Percentiles rank a stretch among this genome's conserved stretches.
These are phyloP conservation scores for Chiloscyllium plagiosum DNA, from an alignment of 2,113 vertebrate genomes.

Conservation along the genomic window DNA sequence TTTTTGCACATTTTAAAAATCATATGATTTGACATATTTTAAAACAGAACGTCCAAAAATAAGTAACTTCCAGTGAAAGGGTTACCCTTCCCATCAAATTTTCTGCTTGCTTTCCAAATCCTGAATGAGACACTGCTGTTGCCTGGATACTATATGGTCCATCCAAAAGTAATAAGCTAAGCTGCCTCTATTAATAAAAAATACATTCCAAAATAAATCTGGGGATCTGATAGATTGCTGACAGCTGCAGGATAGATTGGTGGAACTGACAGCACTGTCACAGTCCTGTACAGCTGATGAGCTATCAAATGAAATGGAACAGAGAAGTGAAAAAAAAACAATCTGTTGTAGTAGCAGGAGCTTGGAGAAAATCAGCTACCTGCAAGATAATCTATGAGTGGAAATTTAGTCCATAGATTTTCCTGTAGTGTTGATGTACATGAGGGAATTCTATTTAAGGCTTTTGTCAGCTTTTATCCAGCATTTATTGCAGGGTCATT, in stretches of 20 bases:
- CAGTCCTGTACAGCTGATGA: conserved; percentile 33
- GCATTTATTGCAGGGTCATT: too few species aligned
- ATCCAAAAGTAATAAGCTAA: conserved; percentile 36
- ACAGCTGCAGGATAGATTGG: conserved; percentile 33
- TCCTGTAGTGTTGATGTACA: not conserved
- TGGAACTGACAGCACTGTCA: conserved; percentile 29
- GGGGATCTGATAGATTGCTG: conserved; percentile 31
- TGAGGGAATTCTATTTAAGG: not conserved
- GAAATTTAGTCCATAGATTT: not conserved
- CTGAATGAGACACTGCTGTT: conserved; percentile 25
- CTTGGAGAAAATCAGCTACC: not conserved
- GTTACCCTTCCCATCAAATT: conserved; percentile 25
- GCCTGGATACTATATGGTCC: conserved; percentile 24
- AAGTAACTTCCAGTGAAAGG: not conserved
- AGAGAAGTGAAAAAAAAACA: not conserved
- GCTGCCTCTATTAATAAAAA: conserved; percentile 37
- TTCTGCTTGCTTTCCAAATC: not conserved
- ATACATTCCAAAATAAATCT: conserved; percentile 37
- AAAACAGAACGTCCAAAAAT: not conserved
- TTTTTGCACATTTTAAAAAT: not conserved
- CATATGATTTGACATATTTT: not conserved
- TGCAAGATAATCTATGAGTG: not conserved
- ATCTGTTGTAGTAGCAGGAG: not conserved
- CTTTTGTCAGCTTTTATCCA: not conserved
- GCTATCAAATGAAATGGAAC: conserved; percentile 28